Evolutionary conservation across 2,888 invertebrate species (phyloP).

Genomic region (Tetropium fuscum): DNA sequence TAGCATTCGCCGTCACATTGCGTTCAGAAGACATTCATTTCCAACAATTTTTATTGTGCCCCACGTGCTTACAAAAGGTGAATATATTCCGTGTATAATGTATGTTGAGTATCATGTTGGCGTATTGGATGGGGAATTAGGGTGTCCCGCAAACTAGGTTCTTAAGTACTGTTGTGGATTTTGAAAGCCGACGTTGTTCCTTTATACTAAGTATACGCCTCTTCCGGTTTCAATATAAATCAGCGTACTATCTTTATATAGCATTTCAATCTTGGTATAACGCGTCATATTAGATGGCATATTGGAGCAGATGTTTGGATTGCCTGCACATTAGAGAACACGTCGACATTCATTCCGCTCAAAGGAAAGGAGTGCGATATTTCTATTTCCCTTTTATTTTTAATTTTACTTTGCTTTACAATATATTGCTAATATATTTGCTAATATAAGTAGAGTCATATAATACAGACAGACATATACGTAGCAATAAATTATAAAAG

Average conservation of each 20-base stretch:
- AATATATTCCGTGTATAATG: neutral
- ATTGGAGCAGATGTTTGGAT: slow-evolving; percentile 23
- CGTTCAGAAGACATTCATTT: neutral
- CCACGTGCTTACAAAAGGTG: neutral
- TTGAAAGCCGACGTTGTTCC: slow-evolving; percentile 21
- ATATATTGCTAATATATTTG: too few species aligned
- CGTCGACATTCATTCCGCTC: too few species aligned
- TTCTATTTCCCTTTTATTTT: too few species aligned
- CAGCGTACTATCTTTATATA: slow-evolving; percentile 7
- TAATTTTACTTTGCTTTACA: too few species aligned
- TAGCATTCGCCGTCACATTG: too few species aligned
- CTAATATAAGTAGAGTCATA: too few species aligned
- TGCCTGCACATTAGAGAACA: too few species aligned
- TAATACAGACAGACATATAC: too few species aligned
- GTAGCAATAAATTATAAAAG: too few species aligned
- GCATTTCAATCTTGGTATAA: slow-evolving; percentile 3
- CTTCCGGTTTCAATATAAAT: slow-evolving; percentile 20
- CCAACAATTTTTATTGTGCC: neutral
- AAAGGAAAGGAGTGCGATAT: too few species aligned
- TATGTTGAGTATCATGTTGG: neutral
- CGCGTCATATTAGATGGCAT: neutral
- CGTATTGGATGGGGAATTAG: neutral
- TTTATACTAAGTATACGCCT: slow-evolving; percentile 19
- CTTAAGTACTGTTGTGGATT: slow-evolving; percentile 24
- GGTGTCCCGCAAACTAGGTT: slow-evolving; percentile 22